Base-by-base conservation (phyloP, 1,140 invertebrate species). In the Lamellibrachia luymesi region DNA sequence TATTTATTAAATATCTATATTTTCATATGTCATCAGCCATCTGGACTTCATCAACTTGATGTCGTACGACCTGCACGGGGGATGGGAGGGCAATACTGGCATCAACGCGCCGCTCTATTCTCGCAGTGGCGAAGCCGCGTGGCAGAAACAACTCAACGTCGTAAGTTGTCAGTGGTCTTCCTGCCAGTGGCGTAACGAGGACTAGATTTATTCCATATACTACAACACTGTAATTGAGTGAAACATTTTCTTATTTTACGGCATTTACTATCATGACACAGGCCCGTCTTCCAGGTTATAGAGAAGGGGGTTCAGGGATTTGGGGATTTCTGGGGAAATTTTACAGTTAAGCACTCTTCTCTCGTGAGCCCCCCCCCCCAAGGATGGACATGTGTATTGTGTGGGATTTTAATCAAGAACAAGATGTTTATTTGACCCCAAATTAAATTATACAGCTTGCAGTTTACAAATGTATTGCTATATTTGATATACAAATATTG, bases 1-100 rank as follows among this genome's bases (percentile, higher is more conserved):
- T 4, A 22, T 91, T 91, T 91, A n/a, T 10, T 91, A 91, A 91
- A 91, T 91, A 91, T 91, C 49, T 38, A 13, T 13, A 25, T 22
- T 91, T 91, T 4, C 27, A 13, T 91, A 10, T 64, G 51, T 52
- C 52, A 50, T 13, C 96, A 98, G 98, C 95, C 97, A 99, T 96
- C 96, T 99, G 93, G 99, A 99, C 96, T 99, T 99, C 97, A 98
- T 99, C 96, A 99, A 99, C 96, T 97, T 99, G 56, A 97, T 97
- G 96, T 94, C 99, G 98, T 97, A 99, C 96, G 98, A 99, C 97
- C 98, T 99, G 96, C 98, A 99, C 95, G 98, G 98, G 8, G 98
- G 98, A 96, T 99, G 98, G 98, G 98, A 99, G 95, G 98, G 98
- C 50, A 98, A 98, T 96, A 98, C 98, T 25, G 96, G 96, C 4